A percentile compares a stretch with the other conserved stretches of the same genome.
These are phyloP conservation scores for Morelia viridis DNA, from an alignment of 2,797 vertebrate genomes.

Conservation along the genomic window DNA sequence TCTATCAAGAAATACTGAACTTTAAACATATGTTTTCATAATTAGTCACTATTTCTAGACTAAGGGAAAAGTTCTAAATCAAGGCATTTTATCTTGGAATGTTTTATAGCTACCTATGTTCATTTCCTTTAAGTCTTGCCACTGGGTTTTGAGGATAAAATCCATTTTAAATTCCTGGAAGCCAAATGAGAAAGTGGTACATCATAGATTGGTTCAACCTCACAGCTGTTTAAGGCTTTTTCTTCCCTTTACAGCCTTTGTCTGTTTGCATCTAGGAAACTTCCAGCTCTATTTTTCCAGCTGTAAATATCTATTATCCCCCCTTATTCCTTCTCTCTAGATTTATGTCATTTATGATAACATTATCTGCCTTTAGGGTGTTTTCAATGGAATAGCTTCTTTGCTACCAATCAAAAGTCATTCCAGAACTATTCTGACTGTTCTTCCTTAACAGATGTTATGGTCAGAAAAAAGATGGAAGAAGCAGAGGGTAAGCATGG, in stretches of 20 bases:
- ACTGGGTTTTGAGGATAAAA: background rate
- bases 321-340: conserved; percentile 14
- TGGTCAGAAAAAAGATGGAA: background rate
- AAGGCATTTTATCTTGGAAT: conserved; percentile 29
- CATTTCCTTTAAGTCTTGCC: background rate
- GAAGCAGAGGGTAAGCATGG: background rate
- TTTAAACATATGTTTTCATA: conserved; percentile 29
- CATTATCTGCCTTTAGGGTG: background rate
- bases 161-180: conserved; percentile 21
- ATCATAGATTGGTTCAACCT: conserved; percentile 4
- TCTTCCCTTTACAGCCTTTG: background rate
- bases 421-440: background rate
- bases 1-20: background rate
- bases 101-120: background rate
- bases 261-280: background rate
- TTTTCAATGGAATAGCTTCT: background rate
- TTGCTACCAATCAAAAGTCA: background rate
- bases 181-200: background rate
- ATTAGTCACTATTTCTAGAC: conserved; percentile 22
- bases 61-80: conserved; percentile 30
- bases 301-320: background rate
- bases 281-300: conserved; percentile 24
- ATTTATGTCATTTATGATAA: background rate
- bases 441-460: background rate
- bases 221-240: background rate